phyloP scores from a whole-genome alignment of 2,888 invertebrate species.

The Xanthorhoe designata region DNA sequence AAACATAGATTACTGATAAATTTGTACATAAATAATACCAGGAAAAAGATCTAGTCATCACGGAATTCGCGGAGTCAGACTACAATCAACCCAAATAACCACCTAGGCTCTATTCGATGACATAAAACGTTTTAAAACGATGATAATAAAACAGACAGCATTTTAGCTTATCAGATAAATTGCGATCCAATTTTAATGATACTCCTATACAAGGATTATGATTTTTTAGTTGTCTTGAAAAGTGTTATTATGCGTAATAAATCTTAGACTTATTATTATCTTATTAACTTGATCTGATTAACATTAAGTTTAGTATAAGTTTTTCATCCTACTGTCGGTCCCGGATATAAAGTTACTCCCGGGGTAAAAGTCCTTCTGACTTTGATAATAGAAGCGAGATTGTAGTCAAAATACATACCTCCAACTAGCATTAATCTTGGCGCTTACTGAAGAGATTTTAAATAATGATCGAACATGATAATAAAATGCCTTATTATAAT shows the following conservation, averaged over 20 bases:
- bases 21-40: neutral
- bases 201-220: too few species aligned
- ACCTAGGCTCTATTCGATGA: neutral
- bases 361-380: neutral
- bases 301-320: too few species aligned
- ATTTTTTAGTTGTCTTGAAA: too few species aligned
- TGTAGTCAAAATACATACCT: neutral
- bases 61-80: too few species aligned
- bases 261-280: too few species aligned
- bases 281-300: too few species aligned
- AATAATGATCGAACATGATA: constrained; percentile 28
- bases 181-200: neutral
- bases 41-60: neutral
- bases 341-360: too few species aligned
- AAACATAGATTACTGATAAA: neutral
- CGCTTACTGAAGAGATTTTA: constrained; percentile 13
- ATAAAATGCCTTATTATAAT: constrained; percentile 25
- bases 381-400: neutral
- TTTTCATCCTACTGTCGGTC: too few species aligned
- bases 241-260: too few species aligned
- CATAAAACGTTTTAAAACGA: neutral
- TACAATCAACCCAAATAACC: too few species aligned
- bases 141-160: neutral
- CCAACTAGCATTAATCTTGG: neutral
- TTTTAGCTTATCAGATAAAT: neutral